A percentile compares a stretch with the other conserved stretches of the same genome.
Evolutionary conservation across 1,140 invertebrate genomes (phyloP).

Genomic region (Drosophila equinoxialis): DNA sequence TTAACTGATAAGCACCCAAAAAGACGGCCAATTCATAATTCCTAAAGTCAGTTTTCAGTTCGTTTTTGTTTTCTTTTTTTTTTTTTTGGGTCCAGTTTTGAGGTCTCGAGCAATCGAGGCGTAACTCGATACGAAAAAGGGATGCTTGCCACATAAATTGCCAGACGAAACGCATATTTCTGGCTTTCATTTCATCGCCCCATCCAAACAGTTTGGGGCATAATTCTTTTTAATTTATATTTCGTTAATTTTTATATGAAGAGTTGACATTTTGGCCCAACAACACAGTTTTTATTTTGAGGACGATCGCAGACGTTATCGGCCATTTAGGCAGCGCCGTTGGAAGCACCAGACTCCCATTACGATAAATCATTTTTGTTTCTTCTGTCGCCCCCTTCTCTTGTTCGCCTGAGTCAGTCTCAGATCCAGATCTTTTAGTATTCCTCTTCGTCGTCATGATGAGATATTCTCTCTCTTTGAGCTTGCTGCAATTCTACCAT

Average conservation of each 20-base stretch:
- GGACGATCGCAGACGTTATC: constrained; percentile 56
- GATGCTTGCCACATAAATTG: constrained; percentile 70
- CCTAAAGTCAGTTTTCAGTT: constrained; percentile 11
- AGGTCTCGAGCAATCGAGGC: constrained; percentile 53
- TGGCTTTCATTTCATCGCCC: constrained; percentile 70
- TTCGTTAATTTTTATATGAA: constrained; percentile 82
- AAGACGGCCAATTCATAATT: constrained; percentile 32
- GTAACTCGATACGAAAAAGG: constrained; percentile 74
- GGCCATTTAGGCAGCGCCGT: constrained; percentile 70
- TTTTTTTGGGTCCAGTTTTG: constrained; percentile 20
- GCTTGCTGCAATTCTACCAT: not conserved
- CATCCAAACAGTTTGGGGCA: constrained; percentile 34
- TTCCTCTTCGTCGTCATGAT: not conserved
- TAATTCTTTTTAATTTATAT: constrained; percentile 77
- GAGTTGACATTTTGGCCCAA: constrained; percentile 70
- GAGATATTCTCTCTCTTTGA: rapidly evolving
- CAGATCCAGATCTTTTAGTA: not conserved
- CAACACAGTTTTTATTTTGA: constrained; percentile 7
- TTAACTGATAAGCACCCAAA: constrained; percentile 52
- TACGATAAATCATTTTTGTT: constrained; percentile 80
- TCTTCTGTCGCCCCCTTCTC: constrained; percentile 11
- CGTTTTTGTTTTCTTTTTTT: not conserved
- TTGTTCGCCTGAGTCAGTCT: too few relatives aligned
- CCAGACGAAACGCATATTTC: constrained; percentile 60
- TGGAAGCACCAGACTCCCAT: constrained; percentile 62